A percentile compares a stretch with the other conserved stretches of the same genome.
Conservation (phyloP, 2,113 vertebrate genomes). For the Anser cygnoides region DNA sequence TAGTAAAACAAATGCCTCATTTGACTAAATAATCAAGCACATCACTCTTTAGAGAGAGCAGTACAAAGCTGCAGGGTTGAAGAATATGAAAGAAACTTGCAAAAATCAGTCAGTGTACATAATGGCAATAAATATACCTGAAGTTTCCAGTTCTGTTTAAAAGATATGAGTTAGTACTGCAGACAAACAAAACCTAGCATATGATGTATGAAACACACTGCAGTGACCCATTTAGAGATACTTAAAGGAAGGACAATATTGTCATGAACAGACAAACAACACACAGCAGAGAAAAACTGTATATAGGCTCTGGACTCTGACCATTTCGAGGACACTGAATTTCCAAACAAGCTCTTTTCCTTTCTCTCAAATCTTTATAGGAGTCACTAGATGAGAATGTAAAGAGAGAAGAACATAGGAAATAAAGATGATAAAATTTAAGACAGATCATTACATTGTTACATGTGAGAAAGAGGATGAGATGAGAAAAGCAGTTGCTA, state of each 20-base stretch:
- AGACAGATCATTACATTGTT: not conserved
- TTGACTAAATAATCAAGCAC: conserved; percentile 2
- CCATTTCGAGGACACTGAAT: not conserved
- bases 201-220: rapidly evolving
- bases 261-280: not conserved
- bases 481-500: not conserved
- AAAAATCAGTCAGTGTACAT: not conserved
- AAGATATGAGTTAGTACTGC: not conserved
- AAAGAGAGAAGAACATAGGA: not conserved
- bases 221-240: not conserved
- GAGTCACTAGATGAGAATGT: not conserved
- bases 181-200: not conserved
- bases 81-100: not conserved
- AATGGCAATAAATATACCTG: not conserved
- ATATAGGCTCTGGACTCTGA: not conserved
- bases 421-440: not conserved
- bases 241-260: not conserved
- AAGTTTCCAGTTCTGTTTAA: not conserved
- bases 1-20: not conserved
- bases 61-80: not conserved
- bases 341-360: not conserved
- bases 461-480: not conserved
- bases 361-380: not conserved
- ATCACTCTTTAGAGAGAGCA: not conserved
- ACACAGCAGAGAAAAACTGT: not conserved